Evolutionary conservation across 2,888 invertebrate genomes (phyloP), one percentile per base, ranked within the genome.

Genomic region (Nemurella pictetii): DNA sequence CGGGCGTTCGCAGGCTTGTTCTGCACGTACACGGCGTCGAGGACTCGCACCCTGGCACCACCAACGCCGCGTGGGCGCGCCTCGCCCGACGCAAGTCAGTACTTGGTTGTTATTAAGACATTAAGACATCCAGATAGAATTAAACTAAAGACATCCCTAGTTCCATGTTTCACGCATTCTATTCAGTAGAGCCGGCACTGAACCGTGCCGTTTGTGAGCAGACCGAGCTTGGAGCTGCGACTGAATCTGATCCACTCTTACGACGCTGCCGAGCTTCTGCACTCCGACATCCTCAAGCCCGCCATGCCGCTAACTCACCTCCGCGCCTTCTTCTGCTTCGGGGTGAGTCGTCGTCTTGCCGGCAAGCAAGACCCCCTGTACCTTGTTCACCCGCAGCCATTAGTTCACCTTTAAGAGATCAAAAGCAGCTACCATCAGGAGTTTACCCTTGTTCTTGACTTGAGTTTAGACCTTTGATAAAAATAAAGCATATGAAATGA

Each of bases 291-390:
- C 87, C 90, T 96, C 83, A 92, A 93, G 87, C 92, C 92, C 78
- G 92, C 93, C 85, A 94, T 96, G 94, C 95, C 95, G 26, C 91
- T 96, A 28, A 93, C 94, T 28, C 94, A 95, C 89, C 91, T 95
- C 83, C 93, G 94, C 88, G 94, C 94, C 84, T 92, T 95, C 87
- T 96, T 95, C 90, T 95, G 95, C 89, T 94, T 94, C 89, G 91
- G 91, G 89, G 93, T 93, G 89, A 90, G 91, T 55, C n/a, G n/a
- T n/a, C n/a, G n/a, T n/a, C n/a, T n/a, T n/a, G n/a, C n/a, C n/a
- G n/a, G n/a, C n/a, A n/a, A n/a, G n/a, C n/a, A n/a, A n/a, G n/a
- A n/a, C n/a, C n/a, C n/a, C n/a, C n/a, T n/a, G n/a, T n/a, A n/a
- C n/a, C n/a, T n/a, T n/a, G n/a, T n/a, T n/a, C n/a, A n/a, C n/a